These are phyloP conservation scores for Ernsta delagoae DNA, from an alignment of 2,888 invertebrate genomes.

Conservation along the genomic window DNA sequence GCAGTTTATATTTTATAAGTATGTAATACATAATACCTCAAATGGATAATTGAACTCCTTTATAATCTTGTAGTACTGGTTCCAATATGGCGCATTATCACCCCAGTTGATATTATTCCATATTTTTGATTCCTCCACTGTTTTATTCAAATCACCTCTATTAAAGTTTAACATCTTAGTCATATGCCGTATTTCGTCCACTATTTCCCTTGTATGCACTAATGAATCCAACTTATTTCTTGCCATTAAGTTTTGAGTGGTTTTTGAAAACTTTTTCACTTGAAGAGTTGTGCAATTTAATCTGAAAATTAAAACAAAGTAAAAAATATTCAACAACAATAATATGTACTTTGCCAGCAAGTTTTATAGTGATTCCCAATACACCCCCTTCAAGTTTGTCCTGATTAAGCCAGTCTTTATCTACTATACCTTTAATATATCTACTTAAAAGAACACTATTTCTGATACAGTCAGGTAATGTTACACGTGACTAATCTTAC, in stretches of 20 bases:
- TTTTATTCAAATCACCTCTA: constrained; percentile 46
- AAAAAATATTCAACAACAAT: background rate
- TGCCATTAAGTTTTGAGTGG: constrained; percentile 66
- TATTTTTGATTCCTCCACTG: constrained; percentile 37
- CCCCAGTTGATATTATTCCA: constrained; percentile 80
- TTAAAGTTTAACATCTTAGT: constrained; percentile 68
- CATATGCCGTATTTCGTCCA: constrained; percentile 66
- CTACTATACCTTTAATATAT: no score
- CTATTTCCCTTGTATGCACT: constrained; percentile 65
- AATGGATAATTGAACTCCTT: constrained; percentile 71
- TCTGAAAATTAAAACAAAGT: constrained; percentile 51
- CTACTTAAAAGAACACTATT: no score
- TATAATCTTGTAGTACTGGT: constrained; percentile 72
- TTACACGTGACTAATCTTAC: no score
- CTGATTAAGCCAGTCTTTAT: no score
- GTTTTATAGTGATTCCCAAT: no score
- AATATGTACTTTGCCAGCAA: no score
- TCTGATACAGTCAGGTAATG: no score
- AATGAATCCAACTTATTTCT: constrained; percentile 63
- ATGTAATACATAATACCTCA: no score
- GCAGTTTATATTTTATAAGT: no score
- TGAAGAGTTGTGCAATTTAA: constrained; percentile 72
- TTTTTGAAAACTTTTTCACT: constrained; percentile 74
- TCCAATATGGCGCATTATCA: constrained; percentile 78
- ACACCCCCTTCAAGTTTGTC: no score